Percentiles rank a stretch among this genome's conserved stretches.
Conservation (phyloP, 2,113 vertebrate species). For the western clawed frog (Xenopus tropicalis) region UCB_Xtro_10.0 CM004451.2:58155501-58156000, state of each 20-base stretch:
- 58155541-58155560: conserved; percentile 5
- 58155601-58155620: not conserved
- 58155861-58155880: no score
- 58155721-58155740: not conserved
- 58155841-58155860: no score
- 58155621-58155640: not conserved
- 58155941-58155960: no score
- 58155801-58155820: no score
- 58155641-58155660: not conserved
- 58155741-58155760: not conserved
- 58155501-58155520: not conserved
- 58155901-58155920: no score
- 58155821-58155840: no score
- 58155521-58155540: not conserved
- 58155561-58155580: conserved; percentile 2
- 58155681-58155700: not conserved
- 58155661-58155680: not conserved
- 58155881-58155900: no score
- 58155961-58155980: no score
- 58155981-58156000: no score
- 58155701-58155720: not conserved
- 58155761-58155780: not conserved
- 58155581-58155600: not conserved
- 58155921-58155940: no score
- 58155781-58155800: no score